Percentiles rank a stretch among this genome's conserved stretches.
phyloP scores from a whole-genome alignment of 2,113 vertebrate species.

The Urocitellus parryii region DNA sequence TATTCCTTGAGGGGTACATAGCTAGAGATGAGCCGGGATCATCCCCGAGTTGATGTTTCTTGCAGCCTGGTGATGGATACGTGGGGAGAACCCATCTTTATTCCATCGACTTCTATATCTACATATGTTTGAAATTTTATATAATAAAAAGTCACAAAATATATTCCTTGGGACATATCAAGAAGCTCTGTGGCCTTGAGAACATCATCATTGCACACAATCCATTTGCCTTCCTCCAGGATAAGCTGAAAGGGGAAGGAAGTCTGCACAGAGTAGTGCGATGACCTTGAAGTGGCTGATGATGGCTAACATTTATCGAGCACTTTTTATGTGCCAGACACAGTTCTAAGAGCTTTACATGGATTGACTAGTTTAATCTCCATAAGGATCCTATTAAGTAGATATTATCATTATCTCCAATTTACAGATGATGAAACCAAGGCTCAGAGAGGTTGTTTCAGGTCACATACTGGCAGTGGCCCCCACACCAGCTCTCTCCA shows the following conservation, averaged over 20 bases:
- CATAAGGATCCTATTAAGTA: neutral
- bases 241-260: neutral
- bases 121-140: neutral
- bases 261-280: accelerated
- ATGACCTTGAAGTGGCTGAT: neutral
- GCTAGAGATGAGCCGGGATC: neutral
- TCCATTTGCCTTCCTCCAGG: neutral
- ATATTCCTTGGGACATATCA: neutral
- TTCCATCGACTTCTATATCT: neutral
- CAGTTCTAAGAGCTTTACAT: neutral
- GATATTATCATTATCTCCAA: neutral
- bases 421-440: neutral
- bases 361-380: neutral
- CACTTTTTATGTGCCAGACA: too few species aligned
- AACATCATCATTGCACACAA: accelerated
- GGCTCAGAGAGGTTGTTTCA: neutral
- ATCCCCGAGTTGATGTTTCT: neutral
- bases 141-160: neutral
- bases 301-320: neutral
- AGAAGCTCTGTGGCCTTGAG: neutral
- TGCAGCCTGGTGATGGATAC: neutral
- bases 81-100: neutral
- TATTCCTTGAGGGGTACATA: neutral
- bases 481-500: neutral
- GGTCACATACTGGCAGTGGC: neutral